Evolutionary conservation across 2,113 vertebrate genomes (phyloP).

Genomic region (Tupaia tana): DNA sequence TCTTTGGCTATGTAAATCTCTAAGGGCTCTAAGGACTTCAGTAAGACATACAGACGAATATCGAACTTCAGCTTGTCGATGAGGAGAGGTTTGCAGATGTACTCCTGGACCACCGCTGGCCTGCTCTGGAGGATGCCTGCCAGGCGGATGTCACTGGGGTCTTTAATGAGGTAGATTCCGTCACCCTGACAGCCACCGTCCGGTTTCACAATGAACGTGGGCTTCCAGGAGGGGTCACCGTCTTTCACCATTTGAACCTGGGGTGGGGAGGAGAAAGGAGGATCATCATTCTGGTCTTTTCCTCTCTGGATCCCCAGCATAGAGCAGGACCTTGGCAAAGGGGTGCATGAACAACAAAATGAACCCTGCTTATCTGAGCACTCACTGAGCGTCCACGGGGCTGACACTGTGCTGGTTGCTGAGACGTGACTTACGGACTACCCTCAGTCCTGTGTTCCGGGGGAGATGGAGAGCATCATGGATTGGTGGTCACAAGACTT

Average conservation of each 20-base stretch:
- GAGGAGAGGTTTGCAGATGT: slow-evolving; percentile 95
- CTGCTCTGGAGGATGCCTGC: slow-evolving; percentile 89
- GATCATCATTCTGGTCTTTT: neutral
- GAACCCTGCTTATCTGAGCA: neutral
- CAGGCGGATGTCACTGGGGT: slow-evolving; percentile 91
- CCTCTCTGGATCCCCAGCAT: neutral
- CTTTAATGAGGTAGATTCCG: slow-evolving; percentile 99
- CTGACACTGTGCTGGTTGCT: neutral
- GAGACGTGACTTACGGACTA: neutral
- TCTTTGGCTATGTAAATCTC: slow-evolving; percentile 99
- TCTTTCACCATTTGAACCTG: slow-evolving; percentile 94
- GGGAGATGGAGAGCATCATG: rapidly evolving
- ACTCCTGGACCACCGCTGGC: slow-evolving; percentile 96
- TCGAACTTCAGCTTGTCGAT: slow-evolving; percentile 99
- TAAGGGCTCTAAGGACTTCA: slow-evolving; percentile 95
- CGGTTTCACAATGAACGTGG: slow-evolving; percentile 97
- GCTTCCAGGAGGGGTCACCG: slow-evolving; percentile 88
- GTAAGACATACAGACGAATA: slow-evolving; percentile 96
- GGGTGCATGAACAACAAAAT: neutral
- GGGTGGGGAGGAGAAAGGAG: neutral
- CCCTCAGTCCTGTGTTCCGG: neutral
- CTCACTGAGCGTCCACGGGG: neutral
- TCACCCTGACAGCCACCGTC: slow-evolving; percentile 97
- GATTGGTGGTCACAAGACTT: neutral
- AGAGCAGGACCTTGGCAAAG: neutral